Base-by-base conservation (phyloP, 1,140 invertebrate genomes). In the Campodea augens region DNA sequence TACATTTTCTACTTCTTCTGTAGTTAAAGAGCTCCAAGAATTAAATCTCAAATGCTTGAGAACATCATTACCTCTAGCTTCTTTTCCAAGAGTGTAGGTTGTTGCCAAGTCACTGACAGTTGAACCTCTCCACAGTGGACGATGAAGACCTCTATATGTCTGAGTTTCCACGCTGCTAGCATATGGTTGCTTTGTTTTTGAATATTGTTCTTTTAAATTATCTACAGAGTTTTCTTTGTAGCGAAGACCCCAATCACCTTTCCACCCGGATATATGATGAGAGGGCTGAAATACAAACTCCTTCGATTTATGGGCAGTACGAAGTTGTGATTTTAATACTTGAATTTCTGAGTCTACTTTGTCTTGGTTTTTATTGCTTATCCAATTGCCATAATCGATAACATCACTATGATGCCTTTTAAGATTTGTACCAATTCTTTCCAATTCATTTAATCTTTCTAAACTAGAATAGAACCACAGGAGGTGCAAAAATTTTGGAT, bases 381-480 rank as follows among this genome's bases (percentile, higher is more conserved):
- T 82, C 84, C 85, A 89, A 36, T 77, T 70, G 54, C 89, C 84
- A 57, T 81, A 89, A 64, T 88, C 83, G 51, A 86, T 77, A 21
- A 87, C 75, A 54, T 82, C 77, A 54, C 72, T 58, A 68, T 76
- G 54, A 73, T 61, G 53, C 78, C 66, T 19, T 54, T 52, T 7
- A 54, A 37, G 2, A 77, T 75, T 41, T 75, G 70, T 25, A 84
- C 81, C 77, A 7, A 75, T 75, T 51, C 72, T 74, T 63, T 88
- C 83, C 25, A 95, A 64, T 49, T 87, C 71, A 0, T 76, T 78
- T 38, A 91, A 76, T 56, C 84, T 72, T 61, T 91, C 88, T 27
- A 93, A 67, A 50, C 78, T 85, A 23, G 75, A 67, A 58, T 90
- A 93, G 58, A 91, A 84, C 38, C 81, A 76, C 57, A 83, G 78